phyloP scores from a whole-genome alignment of 2,797 vertebrate species.

The Poliocrania exsul region DNA sequence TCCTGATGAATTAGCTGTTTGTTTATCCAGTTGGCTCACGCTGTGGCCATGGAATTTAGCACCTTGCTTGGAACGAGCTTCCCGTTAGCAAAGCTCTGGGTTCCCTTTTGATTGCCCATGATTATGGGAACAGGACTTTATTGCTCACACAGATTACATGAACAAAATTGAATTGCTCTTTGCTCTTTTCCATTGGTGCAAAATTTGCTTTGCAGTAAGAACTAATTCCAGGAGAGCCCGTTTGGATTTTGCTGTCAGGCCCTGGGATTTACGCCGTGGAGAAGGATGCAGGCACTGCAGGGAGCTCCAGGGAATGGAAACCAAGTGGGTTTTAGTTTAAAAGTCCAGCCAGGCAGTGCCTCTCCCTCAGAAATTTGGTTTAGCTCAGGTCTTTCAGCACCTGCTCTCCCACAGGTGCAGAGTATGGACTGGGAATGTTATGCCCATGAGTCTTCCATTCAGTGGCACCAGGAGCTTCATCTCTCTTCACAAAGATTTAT shows the following conservation, averaged over 20 bases:
- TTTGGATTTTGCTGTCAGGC: not conserved
- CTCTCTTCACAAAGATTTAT: not conserved
- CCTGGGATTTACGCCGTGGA: not conserved
- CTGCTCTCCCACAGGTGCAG: not conserved
- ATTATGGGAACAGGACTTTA: slow-evolving; percentile 4
- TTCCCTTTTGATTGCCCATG: not conserved
- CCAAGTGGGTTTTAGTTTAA: not conserved
- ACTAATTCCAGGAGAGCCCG: not conserved
- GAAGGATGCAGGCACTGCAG: not conserved
- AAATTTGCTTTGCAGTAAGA: slow-evolving; percentile 14
- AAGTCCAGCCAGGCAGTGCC: not conserved
- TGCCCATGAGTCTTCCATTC: not conserved
- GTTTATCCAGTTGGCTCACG: slow-evolving; percentile 33
- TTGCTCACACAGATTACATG: not conserved
- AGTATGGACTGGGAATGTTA: not conserved
- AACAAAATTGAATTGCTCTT: slow-evolving; percentile 1
- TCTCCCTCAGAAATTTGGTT: not conserved
- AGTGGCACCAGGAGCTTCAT: not conserved
- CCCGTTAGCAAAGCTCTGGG: not conserved
- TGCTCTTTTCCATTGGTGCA: not conserved
- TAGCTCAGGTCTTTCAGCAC: not conserved
- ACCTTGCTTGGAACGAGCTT: not conserved
- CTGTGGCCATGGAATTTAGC: not conserved
- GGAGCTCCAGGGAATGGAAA: not conserved
- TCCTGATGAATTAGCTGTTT: slow-evolving; percentile 12